phyloP scores from a whole-genome alignment of 2,888 invertebrate species.

The Morinoia aosen region DNA sequence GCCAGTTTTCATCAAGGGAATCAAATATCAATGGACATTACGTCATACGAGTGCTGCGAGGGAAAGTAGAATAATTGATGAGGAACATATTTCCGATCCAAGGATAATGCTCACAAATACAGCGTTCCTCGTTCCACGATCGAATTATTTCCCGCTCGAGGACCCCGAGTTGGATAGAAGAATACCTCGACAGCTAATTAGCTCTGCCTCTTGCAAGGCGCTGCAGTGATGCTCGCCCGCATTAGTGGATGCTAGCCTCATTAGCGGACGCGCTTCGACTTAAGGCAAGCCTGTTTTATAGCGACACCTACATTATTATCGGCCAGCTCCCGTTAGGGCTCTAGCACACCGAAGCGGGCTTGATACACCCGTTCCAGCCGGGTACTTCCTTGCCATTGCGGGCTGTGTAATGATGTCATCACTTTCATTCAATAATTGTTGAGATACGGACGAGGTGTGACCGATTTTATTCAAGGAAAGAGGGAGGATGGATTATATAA shows the following conservation, averaged over 20 bases:
- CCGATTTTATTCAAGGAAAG: not conserved
- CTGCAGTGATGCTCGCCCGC: not conserved
- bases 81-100: not conserved
- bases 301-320: not conserved
- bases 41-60: not conserved
- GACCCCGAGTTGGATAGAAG: not conserved
- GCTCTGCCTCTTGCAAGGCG: not conserved
- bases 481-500: not conserved
- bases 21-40: not conserved
- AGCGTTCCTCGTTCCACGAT: not conserved
- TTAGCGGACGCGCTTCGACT: not conserved
- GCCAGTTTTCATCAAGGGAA: not conserved
- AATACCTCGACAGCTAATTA: not conserved
- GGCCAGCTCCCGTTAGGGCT: not conserved
- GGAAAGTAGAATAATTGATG: not conserved
- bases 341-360: not conserved
- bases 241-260: not conserved
- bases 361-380: not conserved
- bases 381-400: not conserved
- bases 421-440: not conserved
- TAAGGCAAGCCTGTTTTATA: not conserved
- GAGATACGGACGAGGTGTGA: not conserved
- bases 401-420: not conserved
- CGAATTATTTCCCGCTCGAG: not conserved
- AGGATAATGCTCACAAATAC: not conserved